Base-by-base conservation (phyloP, 2,888 invertebrate species). In the Imbricaverruca yamaguchii region DNA sequence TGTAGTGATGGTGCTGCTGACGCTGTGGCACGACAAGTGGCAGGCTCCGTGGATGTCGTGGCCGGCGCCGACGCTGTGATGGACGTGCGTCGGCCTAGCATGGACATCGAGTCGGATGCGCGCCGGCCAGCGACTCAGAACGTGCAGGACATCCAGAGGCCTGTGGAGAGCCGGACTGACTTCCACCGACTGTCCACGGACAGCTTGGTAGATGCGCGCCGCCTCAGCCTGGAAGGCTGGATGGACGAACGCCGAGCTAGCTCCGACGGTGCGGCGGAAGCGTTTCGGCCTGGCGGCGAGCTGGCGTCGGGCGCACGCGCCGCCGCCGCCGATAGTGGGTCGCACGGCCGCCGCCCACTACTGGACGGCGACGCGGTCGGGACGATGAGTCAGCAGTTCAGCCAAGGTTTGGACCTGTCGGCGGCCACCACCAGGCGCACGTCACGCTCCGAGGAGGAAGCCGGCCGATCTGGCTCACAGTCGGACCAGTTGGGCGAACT, bases 401-500 rank as follows among this genome's bases (percentile, higher is more conserved):
- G 39, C 74, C 74, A 55, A 11, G 74, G 74, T 21, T 21, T 74
- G 53, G 74, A 74, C 55, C 74, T 74, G 74, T 74, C 74, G 53
- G 74, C 55, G 8, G 74, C 65, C n/a, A 65, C 65, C 8, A 12
- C 23, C 10, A 23, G 18, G 65, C n/a, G 23, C n/a, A n/a, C 8
- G n/a, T 23, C 65, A 10, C 23, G 23, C n/a, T n/a, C 23, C n/a
- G 65, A 65, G 65, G 65, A 65, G 23, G 65, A 59, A 39, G 39
- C 39, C 39, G 39, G 39, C 39, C 39, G 39, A 39, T 39, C 39
- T 39, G 39, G 39, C 39, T 39, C 39, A 39, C 39, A 39, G 39
- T 39, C 39, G 39, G 65, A 23, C 65, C 53, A 74, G 74, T 15
- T 74, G 39, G 21, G 10, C 53, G 74, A 87, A 55, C 87, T 88